phyloP scores from a whole-genome alignment of 2,113 vertebrate species.

The Glaucomys volans region DNA sequence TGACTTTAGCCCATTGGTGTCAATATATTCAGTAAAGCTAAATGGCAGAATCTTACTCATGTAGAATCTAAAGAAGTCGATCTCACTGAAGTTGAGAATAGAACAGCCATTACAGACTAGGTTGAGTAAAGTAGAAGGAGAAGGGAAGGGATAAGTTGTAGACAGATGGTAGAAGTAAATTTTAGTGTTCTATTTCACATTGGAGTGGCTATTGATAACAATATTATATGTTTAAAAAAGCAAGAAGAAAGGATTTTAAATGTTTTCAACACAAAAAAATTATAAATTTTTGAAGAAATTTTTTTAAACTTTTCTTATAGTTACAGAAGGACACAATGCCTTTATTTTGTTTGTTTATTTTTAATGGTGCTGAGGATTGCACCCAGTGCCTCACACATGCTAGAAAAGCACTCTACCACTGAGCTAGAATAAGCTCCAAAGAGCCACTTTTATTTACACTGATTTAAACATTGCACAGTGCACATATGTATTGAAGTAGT shows the following conservation, averaged over 20 bases:
- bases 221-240: background rate
- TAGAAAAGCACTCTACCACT: too few species aligned
- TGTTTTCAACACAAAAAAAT: background rate
- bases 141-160: background rate
- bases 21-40: background rate
- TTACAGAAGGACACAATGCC: too few species aligned
- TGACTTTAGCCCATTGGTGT: background rate
- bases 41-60: background rate
- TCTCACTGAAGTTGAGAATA: background rate
- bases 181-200: background rate
- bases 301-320: too few species aligned
- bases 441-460: background rate
- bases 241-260: background rate
- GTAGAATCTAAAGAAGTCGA: background rate
- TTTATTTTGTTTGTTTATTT: too few species aligned
- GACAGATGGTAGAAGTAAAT: background rate
- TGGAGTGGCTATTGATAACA: too few species aligned
- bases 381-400: too few species aligned
- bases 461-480: background rate
- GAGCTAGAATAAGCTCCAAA: too few species aligned
- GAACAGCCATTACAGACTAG: fast-evolving
- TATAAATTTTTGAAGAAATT: too few species aligned
- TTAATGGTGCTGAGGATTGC: too few species aligned
- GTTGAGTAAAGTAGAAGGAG: background rate
- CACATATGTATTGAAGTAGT: too few species aligned